Base-by-base conservation (phyloP, 2,113 vertebrate genomes). In the Sander lucioperca region DNA sequence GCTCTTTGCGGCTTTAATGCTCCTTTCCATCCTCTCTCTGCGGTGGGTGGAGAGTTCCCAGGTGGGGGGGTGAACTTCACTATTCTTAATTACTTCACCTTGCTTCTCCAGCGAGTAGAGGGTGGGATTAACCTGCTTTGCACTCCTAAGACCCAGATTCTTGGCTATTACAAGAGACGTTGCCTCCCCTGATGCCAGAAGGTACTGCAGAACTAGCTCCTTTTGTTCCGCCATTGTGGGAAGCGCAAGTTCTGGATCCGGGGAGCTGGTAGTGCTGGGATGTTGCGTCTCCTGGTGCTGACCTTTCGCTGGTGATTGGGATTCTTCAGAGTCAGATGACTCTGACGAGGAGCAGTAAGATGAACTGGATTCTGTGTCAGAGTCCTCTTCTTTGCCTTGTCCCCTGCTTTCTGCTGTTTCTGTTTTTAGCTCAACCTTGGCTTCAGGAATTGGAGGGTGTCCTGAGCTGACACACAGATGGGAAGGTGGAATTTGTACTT, bases 41-140 rank as follows among this genome's bases (percentile, higher is more conserved):
- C 96, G 97, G 76, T 93, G 96, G 8, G 87, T 71, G 0, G 96
- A 97, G 68, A 99, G 94, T 9, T 96, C 90, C 98, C 98, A 99
- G 0, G 88, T 91, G 0, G 92, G 94, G 1, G 96, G 95, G 14
- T 3, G 95, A 50, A 74, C 58, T 0, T 91, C 56, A 0, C 86
- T 80, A 58, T 95, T 93, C 53, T 87, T 95, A 76, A 66, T 80
- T 1, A 99, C 94, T 0, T 99, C 97, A 0, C 98, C 98, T 82
- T 97, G 94, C 84, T 96, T 97, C 62, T 99, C 97, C 94, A 99
- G 62, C 14, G 91, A 85, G 0, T 94, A 92, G 0, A 99, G 95
- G 8, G 96, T 95, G 0, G 96, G 64, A 0, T 95, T 97, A 14
- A 98, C 94, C 0, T 98, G 96, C 70, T 95, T 96, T 68, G 96